Base-by-base conservation (phyloP, 92 coral and sea anemone species). In the Heteractis magnifica region DNA sequence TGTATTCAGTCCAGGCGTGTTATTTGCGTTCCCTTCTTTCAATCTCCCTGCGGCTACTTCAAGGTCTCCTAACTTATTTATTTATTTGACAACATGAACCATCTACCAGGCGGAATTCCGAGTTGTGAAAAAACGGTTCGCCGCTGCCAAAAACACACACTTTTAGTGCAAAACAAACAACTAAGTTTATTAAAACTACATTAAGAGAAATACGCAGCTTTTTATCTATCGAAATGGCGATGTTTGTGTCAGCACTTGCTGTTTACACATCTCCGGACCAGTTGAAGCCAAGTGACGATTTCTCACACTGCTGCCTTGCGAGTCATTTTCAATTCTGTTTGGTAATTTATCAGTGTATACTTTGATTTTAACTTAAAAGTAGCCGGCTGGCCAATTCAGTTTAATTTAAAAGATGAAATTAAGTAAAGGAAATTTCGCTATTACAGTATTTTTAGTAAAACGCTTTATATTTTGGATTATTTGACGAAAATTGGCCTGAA, bases 131-230 rank as follows among this genome's bases (percentile, higher is more conserved):
- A 68, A 62, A 62, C 70, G 6, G 16, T 19, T 64, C 20, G 23
- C 71, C 44, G 73, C 73, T 10, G 13, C 1, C 23, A 68, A 68
- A 68, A 68, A 15, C 10, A 68, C 73, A 68, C 73, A 68, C 73
- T 68, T 68, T 68, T 68, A 68, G 73, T 10, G 23, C 14, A 68
- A 68, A 68, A 68, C 73, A 68, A 68, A 68, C 73, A 68, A 5
- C 2, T 4, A 68, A 68, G 73, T 68, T 68, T 68, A 68, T 68
- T 68, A 68, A 21, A 68, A 68, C 73, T 68, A 20, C 73, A 21
- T 68, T 23, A 26, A 13, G 73, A 4, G 23, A 23, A 18, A 68
- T 68, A 68, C 10, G 10, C 70, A 7, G 73, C 15, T 20, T 68
- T 68, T 26, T 68, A 68, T 68, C 11, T 16, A 23, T 68, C 9